phyloP scores from a whole-genome alignment of 1,140 invertebrate genomes.

The Calliphora vicina region DNA sequence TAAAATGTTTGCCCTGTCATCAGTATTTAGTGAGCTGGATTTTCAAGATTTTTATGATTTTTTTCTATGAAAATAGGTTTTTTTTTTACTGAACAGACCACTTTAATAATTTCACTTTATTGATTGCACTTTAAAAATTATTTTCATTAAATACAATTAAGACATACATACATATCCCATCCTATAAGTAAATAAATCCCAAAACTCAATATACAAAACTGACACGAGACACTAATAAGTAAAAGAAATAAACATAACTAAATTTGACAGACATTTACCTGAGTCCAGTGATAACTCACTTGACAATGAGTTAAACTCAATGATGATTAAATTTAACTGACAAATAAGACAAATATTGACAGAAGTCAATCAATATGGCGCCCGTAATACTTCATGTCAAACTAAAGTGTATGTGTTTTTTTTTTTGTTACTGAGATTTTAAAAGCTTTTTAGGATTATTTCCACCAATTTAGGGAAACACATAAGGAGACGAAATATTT shows the following conservation, averaged over 20 bases:
- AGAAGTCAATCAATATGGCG: constrained; percentile 11
- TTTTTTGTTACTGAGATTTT: neutral
- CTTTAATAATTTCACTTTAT: too few relatives aligned
- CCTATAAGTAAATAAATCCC: too few relatives aligned
- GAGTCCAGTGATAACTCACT: neutral
- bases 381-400: neutral
- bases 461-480: neutral
- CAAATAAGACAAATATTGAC: constrained; percentile 10
- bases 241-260: neutral
- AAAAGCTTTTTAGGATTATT: neutral
- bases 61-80: too few relatives aligned
- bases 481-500: neutral
- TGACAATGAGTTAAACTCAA: neutral
- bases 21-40: too few relatives aligned
- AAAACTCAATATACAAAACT: too few relatives aligned
- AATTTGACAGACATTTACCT: neutral
- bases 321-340: neutral
- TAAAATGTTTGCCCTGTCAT: too few relatives aligned
- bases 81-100: too few relatives aligned
- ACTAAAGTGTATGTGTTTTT: neutral
- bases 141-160: too few relatives aligned
- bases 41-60: too few relatives aligned
- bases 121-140: too few relatives aligned
- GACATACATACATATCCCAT: too few relatives aligned
- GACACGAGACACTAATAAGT: neutral